phyloP scores from a whole-genome alignment of 2,113 vertebrate species.

The Asarcornis scutulata region DNA sequence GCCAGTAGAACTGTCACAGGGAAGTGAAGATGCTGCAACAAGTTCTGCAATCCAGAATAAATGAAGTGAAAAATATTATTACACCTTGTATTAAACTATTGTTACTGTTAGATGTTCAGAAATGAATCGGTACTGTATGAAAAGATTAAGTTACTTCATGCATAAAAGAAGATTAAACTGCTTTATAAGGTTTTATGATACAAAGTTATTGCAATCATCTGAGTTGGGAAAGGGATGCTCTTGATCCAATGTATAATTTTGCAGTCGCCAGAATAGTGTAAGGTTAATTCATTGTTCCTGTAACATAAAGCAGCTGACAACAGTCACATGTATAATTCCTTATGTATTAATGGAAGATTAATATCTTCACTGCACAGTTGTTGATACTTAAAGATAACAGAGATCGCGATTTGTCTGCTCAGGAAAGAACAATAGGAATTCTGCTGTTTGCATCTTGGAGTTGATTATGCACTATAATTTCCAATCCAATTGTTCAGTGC shows the following conservation, averaged over 20 bases:
- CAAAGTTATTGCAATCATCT: not conserved
- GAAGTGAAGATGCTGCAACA: not conserved
- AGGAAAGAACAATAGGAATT: constrained; percentile 20
- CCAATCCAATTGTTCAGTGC: constrained; percentile 5
- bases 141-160: not conserved
- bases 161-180: constrained; percentile 9
- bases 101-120: not conserved
- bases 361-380: constrained; percentile 7
- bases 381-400: constrained; percentile 37
- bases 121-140: not conserved
- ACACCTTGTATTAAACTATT: not conserved
- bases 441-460: not conserved
- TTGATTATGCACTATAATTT: constrained; percentile 34
- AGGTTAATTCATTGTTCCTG: constrained; percentile 33
- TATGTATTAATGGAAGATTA: constrained; percentile 40
- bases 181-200: constrained; percentile 19
- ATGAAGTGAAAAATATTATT: not conserved
- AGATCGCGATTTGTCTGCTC: not conserved
- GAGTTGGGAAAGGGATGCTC: not conserved
- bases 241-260: constrained; percentile 33
- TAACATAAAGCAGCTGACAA: constrained; percentile 20
- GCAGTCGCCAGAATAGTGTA: not conserved
- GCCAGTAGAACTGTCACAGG: not conserved
- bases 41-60: not conserved
- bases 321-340: constrained; percentile 10